Conservation (phyloP, 2,113 vertebrate species). For the Corythoichthys haematopterus region DNA sequence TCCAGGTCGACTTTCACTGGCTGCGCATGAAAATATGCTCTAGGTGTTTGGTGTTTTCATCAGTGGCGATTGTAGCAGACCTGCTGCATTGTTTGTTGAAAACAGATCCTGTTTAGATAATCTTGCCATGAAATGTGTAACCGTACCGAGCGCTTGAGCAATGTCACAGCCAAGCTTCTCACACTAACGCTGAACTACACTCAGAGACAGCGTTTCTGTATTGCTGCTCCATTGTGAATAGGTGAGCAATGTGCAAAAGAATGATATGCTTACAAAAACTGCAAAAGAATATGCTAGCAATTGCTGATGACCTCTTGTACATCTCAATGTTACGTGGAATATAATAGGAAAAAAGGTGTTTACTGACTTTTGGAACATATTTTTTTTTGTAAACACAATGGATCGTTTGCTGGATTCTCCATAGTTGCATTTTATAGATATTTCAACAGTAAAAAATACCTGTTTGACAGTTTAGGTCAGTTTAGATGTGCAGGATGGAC, state of each 20-base stretch:
- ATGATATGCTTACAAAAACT: not conserved
- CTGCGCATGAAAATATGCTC: not conserved
- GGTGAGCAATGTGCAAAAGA: no score
- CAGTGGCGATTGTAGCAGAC: not conserved
- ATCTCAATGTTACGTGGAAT: no score
- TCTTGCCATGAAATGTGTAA: not conserved
- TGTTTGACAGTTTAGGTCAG: no score
- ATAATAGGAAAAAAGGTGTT: no score
- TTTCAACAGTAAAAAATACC: no score
- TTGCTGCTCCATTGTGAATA: no score
- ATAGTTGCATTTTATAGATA: no score
- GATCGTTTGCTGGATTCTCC: no score
- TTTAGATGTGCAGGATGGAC: not conserved
- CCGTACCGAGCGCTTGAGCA: not conserved
- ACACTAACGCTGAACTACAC: not conserved
- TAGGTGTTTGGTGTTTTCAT: not conserved
- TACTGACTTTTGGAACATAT: no score
- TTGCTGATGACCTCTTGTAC: no score
- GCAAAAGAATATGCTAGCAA: not conserved
- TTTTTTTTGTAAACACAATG: no score
- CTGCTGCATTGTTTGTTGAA: not conserved
- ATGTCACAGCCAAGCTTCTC: not conserved
- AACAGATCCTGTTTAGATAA: not conserved
- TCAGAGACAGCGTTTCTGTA: not conserved
- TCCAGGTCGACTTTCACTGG: not conserved